These are phyloP conservation scores for Cephalopachus bancanus DNA, from an alignment of 2,797 vertebrate species.

Conservation along the genomic window DNA sequence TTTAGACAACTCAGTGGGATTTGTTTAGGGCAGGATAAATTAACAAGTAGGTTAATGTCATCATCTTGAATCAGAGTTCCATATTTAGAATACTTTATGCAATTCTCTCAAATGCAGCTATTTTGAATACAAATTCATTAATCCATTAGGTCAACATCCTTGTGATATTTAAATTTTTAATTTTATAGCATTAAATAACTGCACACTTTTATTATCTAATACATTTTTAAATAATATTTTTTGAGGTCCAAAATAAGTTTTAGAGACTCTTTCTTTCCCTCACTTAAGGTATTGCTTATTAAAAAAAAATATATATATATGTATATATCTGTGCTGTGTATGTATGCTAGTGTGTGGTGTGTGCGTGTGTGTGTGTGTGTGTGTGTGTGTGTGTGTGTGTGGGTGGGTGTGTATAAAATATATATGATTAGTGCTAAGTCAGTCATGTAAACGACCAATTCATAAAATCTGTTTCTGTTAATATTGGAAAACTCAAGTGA, in stretches of 20 bases:
- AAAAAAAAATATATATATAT: background rate
- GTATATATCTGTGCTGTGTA: too few relatives aligned
- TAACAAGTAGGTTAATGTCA: constrained; percentile 24
- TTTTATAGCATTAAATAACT: background rate
- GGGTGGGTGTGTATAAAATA: background rate
- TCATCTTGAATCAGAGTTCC: background rate
- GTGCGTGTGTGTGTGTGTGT: background rate
- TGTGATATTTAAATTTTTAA: background rate
- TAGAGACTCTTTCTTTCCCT: background rate
- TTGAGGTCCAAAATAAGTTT: background rate
- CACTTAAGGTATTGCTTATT: background rate
- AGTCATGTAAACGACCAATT: background rate
- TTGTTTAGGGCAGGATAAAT: background rate
- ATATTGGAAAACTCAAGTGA: constrained; percentile 54
- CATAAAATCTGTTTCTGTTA: constrained; percentile 5
- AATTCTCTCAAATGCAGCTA: background rate
- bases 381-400: too few relatives aligned
- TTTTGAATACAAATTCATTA: background rate
- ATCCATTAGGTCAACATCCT: background rate
- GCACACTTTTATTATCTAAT: background rate
- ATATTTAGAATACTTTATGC: background rate
- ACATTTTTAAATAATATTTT: constrained; percentile 11
- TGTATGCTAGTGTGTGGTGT: too few relatives aligned
- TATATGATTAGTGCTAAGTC: background rate
- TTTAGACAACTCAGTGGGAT: background rate